Percentiles rank a stretch among this genome's conserved stretches.
phyloP scores from a whole-genome alignment of 2,113 vertebrate species.

The Aviceda subcristata region DNA sequence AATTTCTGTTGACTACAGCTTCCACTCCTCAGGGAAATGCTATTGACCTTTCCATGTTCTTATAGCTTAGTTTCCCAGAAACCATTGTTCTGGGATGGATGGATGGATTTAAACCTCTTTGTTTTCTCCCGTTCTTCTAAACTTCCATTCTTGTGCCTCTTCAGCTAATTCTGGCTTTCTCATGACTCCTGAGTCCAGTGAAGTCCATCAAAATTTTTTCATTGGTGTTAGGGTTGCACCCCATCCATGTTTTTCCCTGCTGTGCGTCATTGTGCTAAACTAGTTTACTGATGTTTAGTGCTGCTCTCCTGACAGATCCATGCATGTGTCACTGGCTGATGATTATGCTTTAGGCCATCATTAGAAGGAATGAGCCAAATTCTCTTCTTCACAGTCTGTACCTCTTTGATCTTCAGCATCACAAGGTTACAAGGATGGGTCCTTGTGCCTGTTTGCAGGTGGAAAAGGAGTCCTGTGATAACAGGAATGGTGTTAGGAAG shows the following conservation, averaged over 20 bases:
- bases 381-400: neutral
- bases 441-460: neutral
- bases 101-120: neutral
- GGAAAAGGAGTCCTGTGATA: neutral
- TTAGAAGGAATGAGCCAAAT: neutral
- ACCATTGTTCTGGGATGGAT: neutral
- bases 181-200: neutral
- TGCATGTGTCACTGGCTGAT: neutral
- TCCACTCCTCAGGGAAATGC: neutral
- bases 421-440: neutral
- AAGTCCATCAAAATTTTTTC: neutral
- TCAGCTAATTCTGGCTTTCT: neutral
- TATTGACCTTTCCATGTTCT: rapidly evolving
- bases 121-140: neutral
- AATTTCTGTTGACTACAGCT: neutral
- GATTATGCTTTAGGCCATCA: neutral
- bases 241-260: neutral
- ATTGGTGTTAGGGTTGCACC: neutral
- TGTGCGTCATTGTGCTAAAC: neutral
- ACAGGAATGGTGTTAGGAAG: neutral
- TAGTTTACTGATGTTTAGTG: neutral
- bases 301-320: neutral
- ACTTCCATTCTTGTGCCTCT: neutral
- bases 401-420: neutral
- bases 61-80: neutral